Evolutionary conservation across 1,140 invertebrate species (phyloP).

Genomic region (Lordiphosa stackelbergi): DNA sequence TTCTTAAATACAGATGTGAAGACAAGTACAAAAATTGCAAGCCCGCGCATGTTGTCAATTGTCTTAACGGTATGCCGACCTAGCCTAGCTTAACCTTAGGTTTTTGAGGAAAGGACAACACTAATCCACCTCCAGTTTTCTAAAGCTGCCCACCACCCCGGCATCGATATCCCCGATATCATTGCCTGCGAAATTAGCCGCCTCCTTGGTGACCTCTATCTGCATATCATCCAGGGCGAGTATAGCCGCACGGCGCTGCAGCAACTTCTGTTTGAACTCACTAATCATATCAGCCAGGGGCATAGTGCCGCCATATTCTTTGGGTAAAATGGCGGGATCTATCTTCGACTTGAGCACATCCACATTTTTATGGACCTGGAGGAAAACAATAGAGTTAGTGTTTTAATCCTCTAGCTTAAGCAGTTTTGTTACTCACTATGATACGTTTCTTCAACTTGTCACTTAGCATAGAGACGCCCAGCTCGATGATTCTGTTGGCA

Average conservation of each 20-base stretch:
- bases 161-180: slow-evolving; percentile 82
- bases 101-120: not conserved
- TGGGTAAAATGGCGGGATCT: slow-evolving; percentile 86
- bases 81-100: slow-evolving; percentile 55
- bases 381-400: not conserved
- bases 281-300: slow-evolving; percentile 89
- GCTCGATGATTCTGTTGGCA: slow-evolving; percentile 87
- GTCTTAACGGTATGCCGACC: slow-evolving; percentile 63
- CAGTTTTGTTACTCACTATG: slow-evolving; percentile 79
- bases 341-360: slow-evolving; percentile 84
- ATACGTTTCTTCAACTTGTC: slow-evolving; percentile 88
- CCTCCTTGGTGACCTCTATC: slow-evolving; percentile 83
- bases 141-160: slow-evolving; percentile 86
- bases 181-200: slow-evolving; percentile 81
- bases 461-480: slow-evolving; percentile 86
- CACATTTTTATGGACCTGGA: slow-evolving; percentile 84
- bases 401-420: not conserved
- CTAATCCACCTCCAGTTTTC: slow-evolving; percentile 89
- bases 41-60: slow-evolving; percentile 54
- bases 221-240: slow-evolving; percentile 88
- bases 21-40: slow-evolving; percentile 37
- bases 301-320: slow-evolving; percentile 89
- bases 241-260: slow-evolving; percentile 82
- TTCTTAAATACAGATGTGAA: slow-evolving; percentile 29
- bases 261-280: slow-evolving; percentile 83